Evolutionary conservation across 2,888 invertebrate species (phyloP), one percentile per base, ranked within the genome.

Genomic region (Drosophila rubida): DNA sequence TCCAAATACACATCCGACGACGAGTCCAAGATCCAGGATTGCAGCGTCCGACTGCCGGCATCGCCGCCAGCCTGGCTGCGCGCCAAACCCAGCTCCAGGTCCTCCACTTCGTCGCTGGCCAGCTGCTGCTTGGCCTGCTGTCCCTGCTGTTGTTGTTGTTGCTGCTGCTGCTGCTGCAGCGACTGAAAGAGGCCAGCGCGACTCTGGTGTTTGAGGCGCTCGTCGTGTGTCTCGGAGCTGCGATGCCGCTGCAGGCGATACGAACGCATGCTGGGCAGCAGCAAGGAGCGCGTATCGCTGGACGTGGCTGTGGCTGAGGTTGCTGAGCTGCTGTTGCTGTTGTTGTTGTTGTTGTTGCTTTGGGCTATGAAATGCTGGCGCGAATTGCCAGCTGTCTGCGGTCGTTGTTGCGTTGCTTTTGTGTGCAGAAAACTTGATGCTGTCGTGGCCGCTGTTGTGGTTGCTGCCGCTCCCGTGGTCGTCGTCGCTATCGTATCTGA

Each of bases 1-100:
- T 91, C 92, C 54, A 92, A 84, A 73, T 91, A 92, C 53, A 92
- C 90, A 74, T 92, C 91, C 14, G 91, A 91, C 2, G 90, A 91
- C n/a, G 91, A 91, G 62, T 91, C 91, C 23, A 61, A 59, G 49
- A 90, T 90, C 90, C 90, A 90, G 9, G 89, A 89, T 8, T 86
- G 89, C 7, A 90, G 65, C 1, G 89, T 76, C n/a, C 88, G 83
- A 49, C 75, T 80, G 70, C 79, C 80, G n/a, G 71, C 32, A 32
- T 32, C 32, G 32, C 32, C 11, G 65, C 32, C 82, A 77, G 2
- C 44, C 30, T 41, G 8, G 3, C 53, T n/a, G 11, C 19, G 9
- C 19, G 83, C 89, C 48, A 90, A 14, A 4, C 76, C 69, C 48
- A 72, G 63, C 49, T 90, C 90, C 75, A 89, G 74, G 46, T 90